phyloP scores from a whole-genome alignment of 2,113 vertebrate genomes.

The Myotis lucifugus region DNA sequence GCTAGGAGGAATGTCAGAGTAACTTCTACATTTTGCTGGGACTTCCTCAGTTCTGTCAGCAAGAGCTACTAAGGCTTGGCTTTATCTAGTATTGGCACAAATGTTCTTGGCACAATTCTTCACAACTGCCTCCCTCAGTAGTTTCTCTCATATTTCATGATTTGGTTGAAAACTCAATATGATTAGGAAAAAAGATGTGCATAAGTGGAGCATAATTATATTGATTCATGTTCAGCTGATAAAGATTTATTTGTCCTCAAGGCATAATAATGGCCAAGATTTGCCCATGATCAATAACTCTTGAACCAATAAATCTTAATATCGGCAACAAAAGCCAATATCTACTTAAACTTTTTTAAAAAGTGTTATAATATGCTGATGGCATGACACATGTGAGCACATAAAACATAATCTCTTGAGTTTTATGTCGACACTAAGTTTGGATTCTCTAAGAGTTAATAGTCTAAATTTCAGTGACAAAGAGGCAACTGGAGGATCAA shows the following conservation, averaged over 20 bases:
- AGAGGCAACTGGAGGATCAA: background rate
- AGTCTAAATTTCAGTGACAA: slow-evolving; percentile 2
- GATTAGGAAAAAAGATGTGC: slow-evolving; percentile 81
- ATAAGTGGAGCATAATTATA: slow-evolving; percentile 84
- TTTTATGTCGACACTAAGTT: slow-evolving; percentile 71
- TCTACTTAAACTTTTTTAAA: slow-evolving; percentile 85
- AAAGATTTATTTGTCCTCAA: slow-evolving; percentile 86
- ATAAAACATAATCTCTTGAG: slow-evolving; percentile 71
- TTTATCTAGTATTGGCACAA: background rate
- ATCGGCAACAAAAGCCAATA: slow-evolving; percentile 85
- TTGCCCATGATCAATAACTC: slow-evolving; percentile 85
- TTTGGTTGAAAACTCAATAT: slow-evolving; percentile 79
- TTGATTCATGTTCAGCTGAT: slow-evolving; percentile 84
- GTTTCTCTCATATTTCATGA: slow-evolving; percentile 75
- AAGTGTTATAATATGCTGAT: slow-evolving; percentile 82
- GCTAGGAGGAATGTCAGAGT: background rate
- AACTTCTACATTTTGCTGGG: background rate
- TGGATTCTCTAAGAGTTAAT: slow-evolving; percentile 70
- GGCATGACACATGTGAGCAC: slow-evolving; percentile 59
- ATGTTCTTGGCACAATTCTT: slow-evolving; percentile 42
- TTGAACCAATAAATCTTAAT: slow-evolving; percentile 86
- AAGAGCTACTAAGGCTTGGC: background rate
- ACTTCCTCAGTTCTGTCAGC: background rate
- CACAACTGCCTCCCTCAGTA: slow-evolving; percentile 56
- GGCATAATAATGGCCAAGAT: slow-evolving; percentile 85